Conservation (phyloP, 2,113 vertebrate species). For the Chamaea fasciata region DNA sequence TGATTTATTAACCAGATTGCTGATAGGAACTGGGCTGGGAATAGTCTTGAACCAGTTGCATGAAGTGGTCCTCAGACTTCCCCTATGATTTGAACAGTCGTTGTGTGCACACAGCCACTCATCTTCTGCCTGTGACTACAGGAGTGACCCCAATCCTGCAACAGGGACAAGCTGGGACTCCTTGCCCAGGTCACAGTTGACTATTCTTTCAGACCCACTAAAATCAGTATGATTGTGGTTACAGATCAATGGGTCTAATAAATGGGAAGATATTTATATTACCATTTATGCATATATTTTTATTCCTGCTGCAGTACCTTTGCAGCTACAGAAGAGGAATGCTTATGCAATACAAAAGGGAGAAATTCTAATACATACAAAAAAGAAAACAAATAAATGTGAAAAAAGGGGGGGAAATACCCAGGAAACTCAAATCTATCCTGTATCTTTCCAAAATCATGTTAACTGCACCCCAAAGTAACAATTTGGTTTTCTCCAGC, state of each 20-base stretch:
- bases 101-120: background rate
- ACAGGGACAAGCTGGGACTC: background rate
- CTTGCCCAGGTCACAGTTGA: background rate
- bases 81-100: background rate
- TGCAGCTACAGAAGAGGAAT: background rate
- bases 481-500: background rate
- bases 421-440: background rate
- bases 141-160: background rate
- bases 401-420: rapidly evolving
- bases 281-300: background rate
- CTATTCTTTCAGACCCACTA: background rate
- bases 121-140: background rate
- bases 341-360: background rate
- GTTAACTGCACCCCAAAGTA: background rate
- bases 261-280: background rate
- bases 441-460: background rate
- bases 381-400: background rate
- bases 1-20: constrained; percentile 7
- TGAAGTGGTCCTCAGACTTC: background rate
- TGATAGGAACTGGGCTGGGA: background rate
- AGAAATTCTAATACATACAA: background rate
- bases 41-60: background rate
- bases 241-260: background rate
- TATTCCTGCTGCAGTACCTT: background rate
- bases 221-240: background rate